These are phyloP conservation scores for Brachylomia viminalis DNA, from an alignment of 2,888 invertebrate species.

Conservation along the genomic window DNA sequence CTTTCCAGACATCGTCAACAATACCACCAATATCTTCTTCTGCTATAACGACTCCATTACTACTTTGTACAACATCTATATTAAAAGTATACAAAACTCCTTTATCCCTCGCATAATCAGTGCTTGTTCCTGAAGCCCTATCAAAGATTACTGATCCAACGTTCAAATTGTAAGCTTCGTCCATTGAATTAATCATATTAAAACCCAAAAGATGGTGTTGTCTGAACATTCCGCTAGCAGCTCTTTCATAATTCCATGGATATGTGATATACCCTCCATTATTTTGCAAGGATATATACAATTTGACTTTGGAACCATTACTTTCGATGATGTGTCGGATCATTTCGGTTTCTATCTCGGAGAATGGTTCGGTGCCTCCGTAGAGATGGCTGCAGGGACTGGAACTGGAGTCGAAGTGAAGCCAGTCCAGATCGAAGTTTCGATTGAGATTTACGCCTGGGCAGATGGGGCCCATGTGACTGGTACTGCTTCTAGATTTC, in stretches of 20 bases:
- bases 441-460: constrained; percentile 94
- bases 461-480: constrained; percentile 85
- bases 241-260: constrained; percentile 92
- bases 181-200: constrained; percentile 76
- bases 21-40: constrained; percentile 75
- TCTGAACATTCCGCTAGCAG: constrained; percentile 82
- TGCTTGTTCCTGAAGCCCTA: constrained; percentile 82
- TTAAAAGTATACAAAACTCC: constrained; percentile 78
- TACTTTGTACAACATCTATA: constrained; percentile 77
- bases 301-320: constrained; percentile 85
- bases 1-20: constrained; percentile 81
- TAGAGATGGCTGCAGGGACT: constrained; percentile 92
- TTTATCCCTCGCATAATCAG: constrained; percentile 78
- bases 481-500: constrained; percentile 90
- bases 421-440: constrained; percentile 94
- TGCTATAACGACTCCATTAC: constrained; percentile 77
- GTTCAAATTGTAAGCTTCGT: constrained; percentile 73
- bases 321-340: constrained; percentile 90
- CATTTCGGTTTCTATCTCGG: constrained; percentile 92
- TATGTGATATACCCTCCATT: constrained; percentile 92
- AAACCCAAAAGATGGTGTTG: constrained; percentile 78
- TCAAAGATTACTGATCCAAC: constrained; percentile 77
- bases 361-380: constrained; percentile 91
- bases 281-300: constrained; percentile 94
- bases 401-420: constrained; percentile 89